Conservation (phyloP, 2,113 vertebrate genomes). For the Collichthys lucidus region DNA sequence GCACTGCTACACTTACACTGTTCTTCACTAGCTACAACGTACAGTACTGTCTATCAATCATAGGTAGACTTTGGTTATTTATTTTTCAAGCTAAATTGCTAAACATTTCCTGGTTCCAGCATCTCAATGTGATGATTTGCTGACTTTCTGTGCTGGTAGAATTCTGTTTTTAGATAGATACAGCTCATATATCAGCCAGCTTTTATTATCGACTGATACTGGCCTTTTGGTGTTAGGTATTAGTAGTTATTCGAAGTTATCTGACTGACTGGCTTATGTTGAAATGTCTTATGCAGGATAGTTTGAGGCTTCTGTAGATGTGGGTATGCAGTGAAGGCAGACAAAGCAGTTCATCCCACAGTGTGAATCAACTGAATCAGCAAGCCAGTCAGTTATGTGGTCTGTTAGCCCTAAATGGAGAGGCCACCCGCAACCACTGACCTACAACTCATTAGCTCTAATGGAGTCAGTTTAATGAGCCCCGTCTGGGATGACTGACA, state of each 20-base stretch:
- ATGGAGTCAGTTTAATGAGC: slow-evolving; percentile 79
- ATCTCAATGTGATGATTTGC: too few relatives aligned
- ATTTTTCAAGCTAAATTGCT: too few relatives aligned
- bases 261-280: background rate
- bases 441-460: slow-evolving; percentile 79
- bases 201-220: background rate
- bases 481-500: slow-evolving; percentile 71
- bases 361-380: slow-evolving; percentile 43
- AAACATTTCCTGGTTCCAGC: too few relatives aligned
- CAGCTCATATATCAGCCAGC: too few relatives aligned
- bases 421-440: slow-evolving; percentile 70
- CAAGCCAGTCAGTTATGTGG: slow-evolving; percentile 49
- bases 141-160: too few relatives aligned
- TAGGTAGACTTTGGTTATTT: too few relatives aligned
- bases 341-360: background rate
- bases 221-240: background rate
- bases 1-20: background rate
- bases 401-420: slow-evolving; percentile 54
- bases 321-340: background rate
- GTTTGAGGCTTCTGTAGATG: background rate
- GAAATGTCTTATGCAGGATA: background rate
- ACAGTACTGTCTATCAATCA: too few relatives aligned
- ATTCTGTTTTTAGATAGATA: too few relatives aligned
- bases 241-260: background rate
- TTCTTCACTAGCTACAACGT: background rate